phyloP scores from a whole-genome alignment of 2,113 vertebrate species.

The Pachypanchax playfairii region DNA sequence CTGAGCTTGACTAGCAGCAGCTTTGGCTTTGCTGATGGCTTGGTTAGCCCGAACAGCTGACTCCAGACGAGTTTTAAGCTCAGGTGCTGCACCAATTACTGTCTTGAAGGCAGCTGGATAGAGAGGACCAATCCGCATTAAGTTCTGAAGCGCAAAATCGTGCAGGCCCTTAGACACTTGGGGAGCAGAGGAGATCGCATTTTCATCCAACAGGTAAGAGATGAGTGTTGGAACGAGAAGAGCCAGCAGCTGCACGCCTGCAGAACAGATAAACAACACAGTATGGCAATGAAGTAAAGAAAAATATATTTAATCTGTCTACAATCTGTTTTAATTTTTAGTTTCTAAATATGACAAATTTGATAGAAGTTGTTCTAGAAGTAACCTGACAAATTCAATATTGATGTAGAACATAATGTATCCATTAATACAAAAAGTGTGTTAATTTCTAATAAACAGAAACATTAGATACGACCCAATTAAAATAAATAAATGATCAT shows the following conservation, averaged over 20 bases:
- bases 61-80: constrained; percentile 93
- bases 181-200: constrained; percentile 86
- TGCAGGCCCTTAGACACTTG: constrained; percentile 89
- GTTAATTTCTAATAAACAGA: no score
- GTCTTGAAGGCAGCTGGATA: constrained; percentile 97
- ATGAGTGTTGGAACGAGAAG: constrained; percentile 94
- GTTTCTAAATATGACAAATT: no score
- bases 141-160: constrained; percentile 95
- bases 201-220: constrained; percentile 95
- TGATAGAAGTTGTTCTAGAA: no score
- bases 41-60: constrained; percentile 94
- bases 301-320: not conserved
- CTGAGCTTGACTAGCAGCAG: constrained; percentile 85
- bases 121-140: constrained; percentile 96
- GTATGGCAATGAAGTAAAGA: not conserved
- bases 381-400: no score
- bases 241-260: constrained; percentile 93
- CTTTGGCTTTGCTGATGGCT: constrained; percentile 91
- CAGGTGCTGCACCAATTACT: constrained; percentile 96
- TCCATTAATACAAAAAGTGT: no score
- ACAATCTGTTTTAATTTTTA: no score
- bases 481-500: no score
- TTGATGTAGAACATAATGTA: no score
- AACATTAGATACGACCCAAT: no score
- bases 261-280: constrained; percentile 23